Base-by-base conservation (phyloP, 1,140 invertebrate genomes). In the Drosophila nigrodunni region DNA sequence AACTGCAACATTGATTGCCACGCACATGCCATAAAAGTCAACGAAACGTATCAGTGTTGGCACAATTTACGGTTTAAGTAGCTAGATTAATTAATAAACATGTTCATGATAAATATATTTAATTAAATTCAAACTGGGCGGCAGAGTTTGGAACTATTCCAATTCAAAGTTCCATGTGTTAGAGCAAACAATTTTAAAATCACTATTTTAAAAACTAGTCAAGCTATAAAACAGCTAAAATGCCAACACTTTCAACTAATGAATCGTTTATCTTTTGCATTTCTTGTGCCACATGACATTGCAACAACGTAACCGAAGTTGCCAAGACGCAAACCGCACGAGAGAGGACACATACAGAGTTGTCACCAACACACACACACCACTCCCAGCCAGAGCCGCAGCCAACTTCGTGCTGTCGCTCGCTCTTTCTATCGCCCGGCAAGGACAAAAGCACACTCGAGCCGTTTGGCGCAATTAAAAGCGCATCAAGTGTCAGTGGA, bases 401-500 rank as follows among this genome's bases (percentile, higher is more conserved):
- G 50, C 35, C 44, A 10, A 30, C 25, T 30, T 30, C 3, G 6
- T 30, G 25, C 25, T 30, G 25, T 30, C 39, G n/a, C n/a, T 18
- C 35, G 34, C 25, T 18, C 52, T 15, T 13, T 7, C 13, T 15
- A 34, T 11, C 11, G 50, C 66, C 70, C 58, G 66, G 62, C 49
- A 68, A 62, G 65, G 69, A 52, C 69, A 74, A 73, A 78, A 87
- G 86, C 52, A 90, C 70, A 79, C 85, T 89, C 80, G 72, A 89
- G 86, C 80, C 80, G 86, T 87, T 82, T 71, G 86, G 86, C 78
- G 90, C 90, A 92, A 92, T 92, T 92, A 92, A 91, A 91, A 92
- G 90, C 80, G 90, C 90, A 92, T 92, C 90, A 91, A 92, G 90
- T 92, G 90, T 92, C 90, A 85, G 90, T 91, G 78, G 77, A 91